Conservation (phyloP, 30 jellyfish, hydroid and myxozoan species). For the Rhopilema esculentum region DNA sequence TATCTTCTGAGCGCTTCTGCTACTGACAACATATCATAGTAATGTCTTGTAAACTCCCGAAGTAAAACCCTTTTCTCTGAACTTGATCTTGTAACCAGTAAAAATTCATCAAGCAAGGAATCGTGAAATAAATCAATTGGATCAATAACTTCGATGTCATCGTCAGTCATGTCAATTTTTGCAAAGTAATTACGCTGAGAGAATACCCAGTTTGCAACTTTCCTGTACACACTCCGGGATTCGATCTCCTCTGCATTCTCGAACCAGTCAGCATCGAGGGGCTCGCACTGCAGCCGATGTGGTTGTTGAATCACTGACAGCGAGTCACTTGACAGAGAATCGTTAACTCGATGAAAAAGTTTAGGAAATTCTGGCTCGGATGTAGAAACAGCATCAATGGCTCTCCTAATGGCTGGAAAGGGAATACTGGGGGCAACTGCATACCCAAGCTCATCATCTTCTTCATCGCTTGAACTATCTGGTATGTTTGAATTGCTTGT, state of each 20-base stretch:
- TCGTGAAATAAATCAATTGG: slow-evolving; percentile 98
- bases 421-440: slow-evolving; percentile 75
- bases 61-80: slow-evolving; percentile 86
- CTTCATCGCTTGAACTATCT: slow-evolving; percentile 31
- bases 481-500: slow-evolving; percentile 27
- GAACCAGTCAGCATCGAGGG: slow-evolving; percentile 42
- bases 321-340: slow-evolving; percentile 61
- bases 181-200: slow-evolving; percentile 87
- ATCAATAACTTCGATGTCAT: slow-evolving; percentile 95
- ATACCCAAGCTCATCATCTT: slow-evolving; percentile 70
- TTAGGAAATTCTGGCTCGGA: slow-evolving; percentile 87
- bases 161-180: slow-evolving; percentile 69
- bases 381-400: slow-evolving; percentile 81
- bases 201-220: slow-evolving; percentile 95
- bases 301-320: slow-evolving; percentile 62
- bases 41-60: slow-evolving; percentile 86
- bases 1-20: slow-evolving; percentile 71
- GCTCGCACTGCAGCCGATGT: slow-evolving; percentile 26
- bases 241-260: slow-evolving; percentile 18
- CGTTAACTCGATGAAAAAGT: slow-evolving; percentile 76
- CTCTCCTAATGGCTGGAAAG: slow-evolving; percentile 39
- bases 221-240: slow-evolving; percentile 72
- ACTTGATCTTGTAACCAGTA: slow-evolving; percentile 81
- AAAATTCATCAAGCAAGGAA: slow-evolving; percentile 83
- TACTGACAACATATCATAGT: slow-evolving; percentile 78